Percentiles rank a stretch among this genome's conserved stretches.
These are phyloP conservation scores for Drosophila barbarae DNA, from an alignment of 2,888 invertebrate species.

Conservation along the genomic window DNA sequence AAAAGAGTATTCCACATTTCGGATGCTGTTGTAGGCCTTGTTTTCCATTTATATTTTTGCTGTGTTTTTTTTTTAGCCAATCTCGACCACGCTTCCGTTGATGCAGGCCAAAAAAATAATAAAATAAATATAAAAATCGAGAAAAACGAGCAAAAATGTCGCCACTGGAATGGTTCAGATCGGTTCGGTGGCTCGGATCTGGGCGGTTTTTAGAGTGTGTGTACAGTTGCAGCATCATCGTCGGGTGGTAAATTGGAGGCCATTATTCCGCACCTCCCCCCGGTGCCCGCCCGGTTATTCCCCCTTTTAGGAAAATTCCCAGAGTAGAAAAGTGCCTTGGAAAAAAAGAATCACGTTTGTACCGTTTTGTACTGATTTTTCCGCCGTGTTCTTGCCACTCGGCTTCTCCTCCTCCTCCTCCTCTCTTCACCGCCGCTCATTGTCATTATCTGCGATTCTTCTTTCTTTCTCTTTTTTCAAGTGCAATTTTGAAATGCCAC, in stretches of 20 bases:
- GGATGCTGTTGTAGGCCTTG: constrained; percentile 3
- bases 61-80: constrained; percentile 25
- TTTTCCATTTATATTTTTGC: constrained; percentile 14
- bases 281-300: constrained; percentile 4
- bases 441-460: constrained; percentile 32
- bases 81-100: constrained; percentile 67
- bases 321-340: constrained; percentile 29
- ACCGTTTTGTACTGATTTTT: constrained; percentile 74
- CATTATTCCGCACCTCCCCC: constrained; percentile 22
- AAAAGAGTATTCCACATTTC: background rate
- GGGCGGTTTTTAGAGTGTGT: constrained; percentile 15
- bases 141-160: constrained; percentile 26
- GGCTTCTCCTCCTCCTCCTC: constrained; percentile 14
- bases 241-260: constrained; percentile 55
- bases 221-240: constrained; percentile 66
- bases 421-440: constrained; percentile 15
- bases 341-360: constrained; percentile 70
- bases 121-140: constrained; percentile 5
- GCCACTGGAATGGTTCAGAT: constrained; percentile 35
- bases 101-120: constrained; percentile 23
- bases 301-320: constrained; percentile 34
- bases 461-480: constrained; percentile 56
- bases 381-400: constrained; percentile 32
- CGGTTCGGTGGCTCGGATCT: constrained; percentile 3
- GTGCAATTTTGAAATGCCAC: constrained; percentile 60